phyloP scores from a whole-genome alignment of 2,113 vertebrate species.

The Ranitomeya imitator region DNA sequence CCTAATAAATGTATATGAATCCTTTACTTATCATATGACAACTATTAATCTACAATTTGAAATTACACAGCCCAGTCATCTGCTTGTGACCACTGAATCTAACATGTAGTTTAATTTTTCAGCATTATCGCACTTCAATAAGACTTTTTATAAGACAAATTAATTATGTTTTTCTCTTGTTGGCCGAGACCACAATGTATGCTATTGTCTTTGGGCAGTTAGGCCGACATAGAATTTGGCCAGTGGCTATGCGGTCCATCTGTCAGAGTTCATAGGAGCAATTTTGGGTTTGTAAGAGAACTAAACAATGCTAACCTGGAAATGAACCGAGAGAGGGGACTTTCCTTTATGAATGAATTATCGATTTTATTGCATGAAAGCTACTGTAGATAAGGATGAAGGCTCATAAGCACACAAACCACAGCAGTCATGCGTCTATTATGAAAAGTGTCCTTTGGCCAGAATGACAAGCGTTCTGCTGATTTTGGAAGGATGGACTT shows the following conservation, averaged over 20 bases:
- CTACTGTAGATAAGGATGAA: not conserved
- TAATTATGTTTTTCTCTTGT: not conserved
- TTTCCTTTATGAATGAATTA: not conserved
- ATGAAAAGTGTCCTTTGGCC: slow-evolving; percentile 44
- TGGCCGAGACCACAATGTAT: not conserved
- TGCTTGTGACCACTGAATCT: no score
- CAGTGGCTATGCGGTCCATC: not conserved
- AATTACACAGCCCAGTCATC: no score
- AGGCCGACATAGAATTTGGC: not conserved
- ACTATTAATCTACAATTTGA: not conserved
- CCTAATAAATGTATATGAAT: no score
- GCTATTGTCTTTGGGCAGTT: not conserved
- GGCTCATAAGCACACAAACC: not conserved
- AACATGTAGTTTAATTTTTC: not conserved
- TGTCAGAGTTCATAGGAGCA: slow-evolving; percentile 1
- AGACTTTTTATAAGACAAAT: not conserved
- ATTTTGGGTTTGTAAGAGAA: slow-evolving; percentile 1
- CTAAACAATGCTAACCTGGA: not conserved
- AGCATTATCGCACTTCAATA: no score
- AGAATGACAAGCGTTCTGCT: slow-evolving; percentile 8
- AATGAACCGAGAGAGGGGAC: not conserved
- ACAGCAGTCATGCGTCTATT: not conserved
- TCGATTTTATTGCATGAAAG: not conserved
- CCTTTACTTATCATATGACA: no score
- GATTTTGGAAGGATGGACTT: slow-evolving; percentile 40